Evolutionary conservation across 2,113 vertebrate genomes (phyloP).

Genomic region (Syngnathoides biaculeatus): DNA sequence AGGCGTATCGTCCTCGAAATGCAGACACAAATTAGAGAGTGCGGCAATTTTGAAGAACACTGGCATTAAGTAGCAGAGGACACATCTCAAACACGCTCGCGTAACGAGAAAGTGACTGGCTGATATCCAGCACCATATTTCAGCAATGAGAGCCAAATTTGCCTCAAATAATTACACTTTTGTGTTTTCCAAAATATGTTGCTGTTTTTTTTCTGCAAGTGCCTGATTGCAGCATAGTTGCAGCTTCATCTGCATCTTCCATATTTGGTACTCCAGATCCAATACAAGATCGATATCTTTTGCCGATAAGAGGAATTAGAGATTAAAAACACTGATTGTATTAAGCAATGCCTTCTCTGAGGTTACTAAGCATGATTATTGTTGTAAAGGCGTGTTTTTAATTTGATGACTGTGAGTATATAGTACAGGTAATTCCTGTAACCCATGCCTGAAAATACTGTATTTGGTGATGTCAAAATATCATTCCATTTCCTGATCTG

Average conservation of each 20-base stretch:
- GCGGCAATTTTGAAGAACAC: slow-evolving; percentile 26
- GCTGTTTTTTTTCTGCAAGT: neutral
- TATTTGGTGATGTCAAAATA: no score
- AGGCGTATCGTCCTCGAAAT: slow-evolving; percentile 22
- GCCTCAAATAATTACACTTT: slow-evolving; percentile 38
- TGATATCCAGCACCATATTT: slow-evolving; percentile 33
- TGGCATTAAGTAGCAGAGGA: slow-evolving; percentile 31
- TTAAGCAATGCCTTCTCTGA: no score
- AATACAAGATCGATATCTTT: neutral
- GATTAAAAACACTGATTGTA: neutral
- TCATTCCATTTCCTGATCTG: no score
- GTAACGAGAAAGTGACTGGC: slow-evolving; percentile 39
- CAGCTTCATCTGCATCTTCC: slow-evolving; percentile 13
- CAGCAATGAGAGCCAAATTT: slow-evolving; percentile 38
- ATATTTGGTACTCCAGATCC: neutral
- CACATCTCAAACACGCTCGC: slow-evolving; percentile 37
- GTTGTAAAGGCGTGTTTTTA: no score
- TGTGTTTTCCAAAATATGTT: slow-evolving; percentile 27
- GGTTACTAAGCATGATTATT: no score
- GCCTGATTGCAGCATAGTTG: slow-evolving; percentile 13
- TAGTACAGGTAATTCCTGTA: no score
- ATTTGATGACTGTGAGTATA: no score
- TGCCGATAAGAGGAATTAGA: neutral
- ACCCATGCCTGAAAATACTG: no score
- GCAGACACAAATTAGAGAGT: neutral